Base-by-base conservation (phyloP, 2,888 invertebrate genomes). In the Incurvaria masculella region DNA sequence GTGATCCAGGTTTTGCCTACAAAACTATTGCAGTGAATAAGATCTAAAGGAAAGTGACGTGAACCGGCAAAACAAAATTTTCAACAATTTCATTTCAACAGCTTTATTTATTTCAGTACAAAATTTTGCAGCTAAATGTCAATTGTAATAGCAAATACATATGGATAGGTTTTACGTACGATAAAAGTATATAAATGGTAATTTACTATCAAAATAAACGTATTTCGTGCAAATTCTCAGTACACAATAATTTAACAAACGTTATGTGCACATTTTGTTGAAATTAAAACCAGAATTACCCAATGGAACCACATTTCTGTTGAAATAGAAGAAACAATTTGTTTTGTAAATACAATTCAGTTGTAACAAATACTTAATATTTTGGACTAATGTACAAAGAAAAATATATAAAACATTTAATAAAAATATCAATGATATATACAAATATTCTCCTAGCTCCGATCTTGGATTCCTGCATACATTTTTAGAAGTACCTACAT, bases 301-400 rank as follows among this genome's bases (percentile, higher is more conserved):
- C 33, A 11, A n/a, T n/a, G n/a, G n/a, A 33, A 33, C 33, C 4
- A 14, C 8, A 14, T 14, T 8, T 33, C 14, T 11, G 14, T 33
- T 14, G 14, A 33, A 33, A 33, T 33, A 33, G 14, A 33, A 8
- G 3, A 33, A 14, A 33, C 6, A 4, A n/a, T 14, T n/a, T 4
- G 33, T 6, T 33, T 33, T 33, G 14, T 33, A 33, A 33, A 33
- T 33, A 33, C 33, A 33, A 14, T 33, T 33, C 33, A 33, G 14
- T 14, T 33, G 33, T 33, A 33, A 33, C 33, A 33, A 33, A 14
- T 33, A 33, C 33, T 33, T 33, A 33, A 33, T 33, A 33, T 33
- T 33, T 60, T 66, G 65, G 65, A 66, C 64, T 62, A 63, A 59
- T 66, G 61, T 66, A 68, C 60, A 66, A 68, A 65, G 62, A 51